Percentiles rank a stretch among this genome's conserved stretches.
Evolutionary conservation across 2,888 invertebrate genomes (phyloP).

Genomic region (Tenthredo mesomela): DNA sequence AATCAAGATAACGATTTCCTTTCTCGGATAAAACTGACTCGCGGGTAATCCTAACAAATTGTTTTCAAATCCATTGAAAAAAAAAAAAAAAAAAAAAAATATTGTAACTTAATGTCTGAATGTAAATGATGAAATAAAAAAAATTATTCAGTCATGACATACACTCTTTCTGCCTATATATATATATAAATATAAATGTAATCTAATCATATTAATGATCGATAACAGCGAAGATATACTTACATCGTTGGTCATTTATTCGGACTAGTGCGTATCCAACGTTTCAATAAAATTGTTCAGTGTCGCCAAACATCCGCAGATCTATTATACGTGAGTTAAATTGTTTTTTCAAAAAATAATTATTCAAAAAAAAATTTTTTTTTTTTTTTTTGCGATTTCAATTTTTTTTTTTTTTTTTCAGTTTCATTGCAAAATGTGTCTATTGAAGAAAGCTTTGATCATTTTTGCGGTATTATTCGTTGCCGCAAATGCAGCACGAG

Average conservation of each 20-base stretch:
- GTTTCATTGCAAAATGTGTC: neutral
- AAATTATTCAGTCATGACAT: neutral
- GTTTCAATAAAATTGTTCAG: neutral
- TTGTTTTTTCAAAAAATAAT: neutral
- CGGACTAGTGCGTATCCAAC: neutral
- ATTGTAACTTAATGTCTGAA: neutral
- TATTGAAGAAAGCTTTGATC: neutral
- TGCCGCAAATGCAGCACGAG: neutral
- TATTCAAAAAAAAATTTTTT: neutral
- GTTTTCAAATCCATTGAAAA: slow-evolving; percentile 4
- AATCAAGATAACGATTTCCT: slow-evolving; percentile 6
- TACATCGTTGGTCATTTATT: neutral
- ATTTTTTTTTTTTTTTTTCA: neutral
- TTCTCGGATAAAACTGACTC: slow-evolving; percentile 15
- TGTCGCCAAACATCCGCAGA: neutral
- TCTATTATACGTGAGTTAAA: neutral
- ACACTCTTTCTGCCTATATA: neutral
- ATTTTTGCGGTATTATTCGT: neutral
- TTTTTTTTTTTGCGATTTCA: neutral
- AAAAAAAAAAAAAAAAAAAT: neutral
- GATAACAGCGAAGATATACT: neutral
- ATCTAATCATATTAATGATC: slow-evolving; percentile 33
- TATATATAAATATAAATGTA: neutral
- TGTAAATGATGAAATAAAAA: neutral
- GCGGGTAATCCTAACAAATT: slow-evolving; percentile 9